Conservation (phyloP, 2,797 vertebrate genomes). For the Hyperoplus immaculatus region DNA sequence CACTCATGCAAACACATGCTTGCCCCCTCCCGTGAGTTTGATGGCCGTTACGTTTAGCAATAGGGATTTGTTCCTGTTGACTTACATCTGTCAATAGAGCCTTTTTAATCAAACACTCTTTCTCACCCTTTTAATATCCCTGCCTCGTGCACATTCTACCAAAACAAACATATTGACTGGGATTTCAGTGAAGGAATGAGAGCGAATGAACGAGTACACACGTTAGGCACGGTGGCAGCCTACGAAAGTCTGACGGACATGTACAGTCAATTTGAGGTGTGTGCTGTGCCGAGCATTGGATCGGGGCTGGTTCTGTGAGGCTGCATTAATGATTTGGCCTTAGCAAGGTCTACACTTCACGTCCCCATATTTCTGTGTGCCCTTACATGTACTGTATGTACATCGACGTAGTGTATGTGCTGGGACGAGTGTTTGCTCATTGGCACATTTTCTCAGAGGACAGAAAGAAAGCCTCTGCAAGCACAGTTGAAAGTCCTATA, state of each 20-base stretch:
- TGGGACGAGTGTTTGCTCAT: constrained; percentile 21
- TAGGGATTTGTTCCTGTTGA: constrained; percentile 66
- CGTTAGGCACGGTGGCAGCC: constrained; percentile 4
- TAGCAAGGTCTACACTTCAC: not conserved
- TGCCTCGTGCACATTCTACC: constrained; percentile 49
- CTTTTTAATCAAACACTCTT: constrained; percentile 66
- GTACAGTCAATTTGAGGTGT: constrained; percentile 56
- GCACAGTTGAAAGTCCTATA: constrained; percentile 34
- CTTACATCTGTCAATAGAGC: constrained; percentile 64
- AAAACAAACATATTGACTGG: constrained; percentile 66
- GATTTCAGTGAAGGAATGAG: constrained; percentile 44
- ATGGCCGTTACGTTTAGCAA: constrained; percentile 34
- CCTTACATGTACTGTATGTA: constrained; percentile 33
- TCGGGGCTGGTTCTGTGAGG: constrained; percentile 50
- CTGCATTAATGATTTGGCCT: constrained; percentile 69
- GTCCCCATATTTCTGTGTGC: constrained; percentile 10
- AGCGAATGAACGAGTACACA: constrained; percentile 49
- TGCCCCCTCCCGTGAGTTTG: constrained; percentile 6
- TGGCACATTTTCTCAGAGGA: constrained; percentile 21
- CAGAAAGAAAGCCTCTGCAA: constrained; percentile 30
- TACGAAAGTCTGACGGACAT: constrained; percentile 46
- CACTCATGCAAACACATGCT: constrained; percentile 33
- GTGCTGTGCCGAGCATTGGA: constrained; percentile 26
- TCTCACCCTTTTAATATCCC: constrained; percentile 33
- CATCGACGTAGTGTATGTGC: constrained; percentile 20